Evolutionary conservation across 2,888 invertebrate genomes (phyloP), one percentile per base, ranked within the genome.

Genomic region (Eristalinus aeneus): DNA sequence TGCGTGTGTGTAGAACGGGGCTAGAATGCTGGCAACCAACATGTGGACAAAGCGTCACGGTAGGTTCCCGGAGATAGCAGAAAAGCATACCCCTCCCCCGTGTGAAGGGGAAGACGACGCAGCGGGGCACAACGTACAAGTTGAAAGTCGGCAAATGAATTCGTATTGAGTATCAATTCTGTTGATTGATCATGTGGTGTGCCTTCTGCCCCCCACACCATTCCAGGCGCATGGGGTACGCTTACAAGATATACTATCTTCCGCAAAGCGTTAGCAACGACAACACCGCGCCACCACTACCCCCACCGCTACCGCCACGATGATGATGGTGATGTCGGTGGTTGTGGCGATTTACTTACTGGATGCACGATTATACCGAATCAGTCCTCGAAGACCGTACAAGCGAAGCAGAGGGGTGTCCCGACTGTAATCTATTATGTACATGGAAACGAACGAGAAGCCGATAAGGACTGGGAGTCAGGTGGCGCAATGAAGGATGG

Each of bases 101-200:
- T 11, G 32, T 60, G 31, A 1, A 1, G 16, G 11, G 36, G 8
- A 32, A 20, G 20, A 9, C 31, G 31, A 27, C 16, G 23, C n/a
- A 23, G 27, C 22, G 16, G 10, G 27, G 58, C 63, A 63, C 20
- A 11, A 32, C 39, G 34, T 34, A 69, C 64, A 64, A 63, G 68
- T 60, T 68, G 64, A 83, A 78, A 73, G 63, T 72, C 54, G 31
- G 60, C 36, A 71, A 84, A 79, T 71, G 61, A 80, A 84, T 84
- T 84, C 71, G 79, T 75, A 84, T 84, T 84, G 79, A 84, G 84
- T 84, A 84, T 75, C 84, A 79, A 75, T 79, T 84, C 79, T 71
- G 75, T 36, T 84, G 84, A 84, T 84, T 84, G 84, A 84, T 84
- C 75, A 56, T 84, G 67, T 71, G 69, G 79, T 67, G 39, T 63